Conservation (phyloP, 2,888 invertebrate genomes). For the Erebia ligea region DNA sequence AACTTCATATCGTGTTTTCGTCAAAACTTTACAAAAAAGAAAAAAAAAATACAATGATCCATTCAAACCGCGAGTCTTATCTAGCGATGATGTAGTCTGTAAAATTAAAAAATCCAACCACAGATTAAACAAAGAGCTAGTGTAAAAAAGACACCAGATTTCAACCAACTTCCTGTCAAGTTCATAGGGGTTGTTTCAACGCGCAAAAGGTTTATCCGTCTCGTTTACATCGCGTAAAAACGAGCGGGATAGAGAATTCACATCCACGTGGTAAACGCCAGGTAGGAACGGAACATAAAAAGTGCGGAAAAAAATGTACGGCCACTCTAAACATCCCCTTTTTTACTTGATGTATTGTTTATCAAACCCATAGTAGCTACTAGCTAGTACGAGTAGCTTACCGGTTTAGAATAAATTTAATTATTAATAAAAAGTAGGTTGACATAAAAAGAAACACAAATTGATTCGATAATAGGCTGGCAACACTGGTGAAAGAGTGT, state of each 20-base stretch:
- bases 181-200: slow-evolving; percentile 61
- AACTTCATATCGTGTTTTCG: slow-evolving; percentile 47
- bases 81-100: slow-evolving; percentile 64
- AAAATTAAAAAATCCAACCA: slow-evolving; percentile 64
- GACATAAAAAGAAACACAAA: background rate
- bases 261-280: slow-evolving; percentile 72
- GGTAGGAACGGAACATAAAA: slow-evolving; percentile 78
- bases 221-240: slow-evolving; percentile 49
- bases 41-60: slow-evolving; percentile 62
- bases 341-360: slow-evolving; percentile 68
- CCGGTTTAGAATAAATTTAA: slow-evolving; percentile 45
- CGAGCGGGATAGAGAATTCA: slow-evolving; percentile 61
- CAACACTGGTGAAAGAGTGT: slow-evolving; percentile 28
- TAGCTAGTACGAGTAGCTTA: slow-evolving; percentile 67
- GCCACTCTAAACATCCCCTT: slow-evolving; percentile 80
- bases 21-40: slow-evolving; percentile 54
- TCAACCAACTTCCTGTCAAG: slow-evolving; percentile 75
- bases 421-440: slow-evolving; percentile 23
- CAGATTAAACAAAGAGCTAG: slow-evolving; percentile 68
- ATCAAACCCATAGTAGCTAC: slow-evolving; percentile 72
- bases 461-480: slow-evolving; percentile 21
- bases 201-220: slow-evolving; percentile 62
- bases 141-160: slow-evolving; percentile 79
- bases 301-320: slow-evolving; percentile 67
- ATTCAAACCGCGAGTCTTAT: slow-evolving; percentile 64